A percentile compares a stretch with the other conserved stretches of the same genome.
phyloP scores from a whole-genome alignment of 2,113 vertebrate genomes.

The Ammodytes dubius region DNA sequence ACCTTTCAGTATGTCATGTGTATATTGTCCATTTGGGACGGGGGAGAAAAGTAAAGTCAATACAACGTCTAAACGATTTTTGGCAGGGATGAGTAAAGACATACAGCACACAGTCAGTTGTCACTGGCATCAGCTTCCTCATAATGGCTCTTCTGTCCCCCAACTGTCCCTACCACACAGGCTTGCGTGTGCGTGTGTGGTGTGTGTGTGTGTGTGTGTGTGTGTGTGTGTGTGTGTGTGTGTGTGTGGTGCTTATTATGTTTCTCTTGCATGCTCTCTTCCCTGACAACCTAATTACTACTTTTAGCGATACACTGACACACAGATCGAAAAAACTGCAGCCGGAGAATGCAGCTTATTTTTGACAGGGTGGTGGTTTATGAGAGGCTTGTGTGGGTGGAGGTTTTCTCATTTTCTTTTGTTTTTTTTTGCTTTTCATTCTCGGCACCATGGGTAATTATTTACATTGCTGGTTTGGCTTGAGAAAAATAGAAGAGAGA shows the following conservation, averaged over 20 bases:
- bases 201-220: not conserved
- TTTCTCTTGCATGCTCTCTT: constrained; percentile 68
- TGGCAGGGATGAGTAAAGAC: constrained; percentile 27
- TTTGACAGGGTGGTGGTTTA: constrained; percentile 75
- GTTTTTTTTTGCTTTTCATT: constrained; percentile 56
- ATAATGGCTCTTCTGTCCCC: constrained; percentile 63
- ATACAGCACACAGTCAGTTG: constrained; percentile 36
- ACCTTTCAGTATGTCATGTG: constrained; percentile 11
- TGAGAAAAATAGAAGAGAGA: constrained; percentile 36
- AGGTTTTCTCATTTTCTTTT: constrained; percentile 19
- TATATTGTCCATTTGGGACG: constrained; percentile 23
- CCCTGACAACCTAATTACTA: constrained; percentile 80
- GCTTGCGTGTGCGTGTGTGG: too few species aligned
- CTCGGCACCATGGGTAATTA: constrained; percentile 51
- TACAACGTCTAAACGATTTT: constrained; percentile 42
- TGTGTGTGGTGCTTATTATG: constrained; percentile 56
- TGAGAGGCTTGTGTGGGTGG: constrained; percentile 68
- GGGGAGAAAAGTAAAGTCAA: constrained; percentile 24
- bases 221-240: not conserved
- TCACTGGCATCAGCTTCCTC: constrained; percentile 48
- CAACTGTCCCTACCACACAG: constrained; percentile 50
- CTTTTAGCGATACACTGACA: constrained; percentile 70
- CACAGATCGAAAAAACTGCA: constrained; percentile 74
- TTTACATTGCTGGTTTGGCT: constrained; percentile 52
- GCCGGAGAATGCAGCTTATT: constrained; percentile 58